phyloP scores from a whole-genome alignment of 2,113 vertebrate species.

The Channa argus region DNA sequence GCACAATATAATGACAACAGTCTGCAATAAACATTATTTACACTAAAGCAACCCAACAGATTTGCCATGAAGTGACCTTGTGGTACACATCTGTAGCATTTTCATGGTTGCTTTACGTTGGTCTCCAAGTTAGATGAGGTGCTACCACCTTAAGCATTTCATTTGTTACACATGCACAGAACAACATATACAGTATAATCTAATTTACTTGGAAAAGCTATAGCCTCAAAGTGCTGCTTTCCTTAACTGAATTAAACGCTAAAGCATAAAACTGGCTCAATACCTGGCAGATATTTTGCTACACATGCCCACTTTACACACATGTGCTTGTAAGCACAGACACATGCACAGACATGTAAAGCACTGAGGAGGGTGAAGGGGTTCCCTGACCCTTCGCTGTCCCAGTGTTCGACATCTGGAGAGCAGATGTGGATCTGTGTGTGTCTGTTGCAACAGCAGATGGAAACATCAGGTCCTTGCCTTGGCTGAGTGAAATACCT shows the following conservation, averaged over 20 bases:
- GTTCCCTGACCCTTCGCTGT: constrained; percentile 85
- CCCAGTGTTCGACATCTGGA: constrained; percentile 80
- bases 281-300: constrained; percentile 50
- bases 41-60: too few relatives aligned
- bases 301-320: constrained; percentile 44
- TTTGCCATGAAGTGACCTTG: too few relatives aligned
- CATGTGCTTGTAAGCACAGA: constrained; percentile 5
- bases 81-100: too few relatives aligned
- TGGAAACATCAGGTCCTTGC: constrained; percentile 76
- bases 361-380: constrained; percentile 76
- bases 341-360: constrained; percentile 27
- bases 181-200: not conserved
- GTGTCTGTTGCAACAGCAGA: constrained; percentile 77
- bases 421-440: constrained; percentile 78
- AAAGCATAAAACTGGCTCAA: constrained; percentile 44
- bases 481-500: constrained; percentile 76
- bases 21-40: too few relatives aligned
- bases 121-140: too few relatives aligned
- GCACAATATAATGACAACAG: too few relatives aligned
- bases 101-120: too few relatives aligned
- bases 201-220: constrained; percentile 9
- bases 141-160: not conserved
- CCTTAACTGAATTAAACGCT: constrained; percentile 48
- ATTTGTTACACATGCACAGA: constrained; percentile 1
- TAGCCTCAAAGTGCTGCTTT: not conserved